A percentile compares a stretch with the other conserved stretches of the same genome.
Evolutionary conservation across 1,140 invertebrate species (phyloP).

Genomic region (Euwallacea fornicatus): DNA sequence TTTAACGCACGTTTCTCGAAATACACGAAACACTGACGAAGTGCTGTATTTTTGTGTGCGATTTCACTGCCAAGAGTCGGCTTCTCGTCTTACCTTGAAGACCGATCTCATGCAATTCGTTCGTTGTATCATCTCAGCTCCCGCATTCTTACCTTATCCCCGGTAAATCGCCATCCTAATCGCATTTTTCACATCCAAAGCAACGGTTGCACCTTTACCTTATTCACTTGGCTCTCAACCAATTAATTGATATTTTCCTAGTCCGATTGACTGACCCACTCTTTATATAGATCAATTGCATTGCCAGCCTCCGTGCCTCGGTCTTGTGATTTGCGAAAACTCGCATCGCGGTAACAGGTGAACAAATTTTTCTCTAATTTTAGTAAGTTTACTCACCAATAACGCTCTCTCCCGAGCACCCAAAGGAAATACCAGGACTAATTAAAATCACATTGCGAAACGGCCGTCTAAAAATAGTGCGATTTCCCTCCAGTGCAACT

Average conservation of each 20-base stretch:
- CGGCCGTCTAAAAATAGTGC: neutral
- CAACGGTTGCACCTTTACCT: too few species aligned
- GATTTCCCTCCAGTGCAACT: neutral
- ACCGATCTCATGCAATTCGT: neutral
- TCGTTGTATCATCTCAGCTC: too few species aligned
- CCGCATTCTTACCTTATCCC: too few species aligned
- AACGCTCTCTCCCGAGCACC: too few species aligned
- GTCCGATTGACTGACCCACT: slow-evolving; percentile 52
- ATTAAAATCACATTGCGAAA: too few species aligned
- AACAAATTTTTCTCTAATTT: too few species aligned
- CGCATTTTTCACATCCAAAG: too few species aligned
- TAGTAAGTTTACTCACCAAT: too few species aligned
- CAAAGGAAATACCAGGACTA: too few species aligned
- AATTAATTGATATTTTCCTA: slow-evolving; percentile 52
- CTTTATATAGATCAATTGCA: slow-evolving; percentile 54
- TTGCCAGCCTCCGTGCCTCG: neutral
- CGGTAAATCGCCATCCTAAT: too few species aligned
- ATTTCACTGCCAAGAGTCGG: neutral
- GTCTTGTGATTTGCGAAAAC: neutral
- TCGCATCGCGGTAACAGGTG: too few species aligned
- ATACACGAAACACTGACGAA: neutral
- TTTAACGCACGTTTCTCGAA: neutral
- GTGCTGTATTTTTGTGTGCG: neutral
- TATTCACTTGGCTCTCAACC: slow-evolving; percentile 44
- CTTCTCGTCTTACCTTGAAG: neutral